phyloP scores from a whole-genome alignment of 2,113 vertebrate species.

The Sprattus sprattus region DNA sequence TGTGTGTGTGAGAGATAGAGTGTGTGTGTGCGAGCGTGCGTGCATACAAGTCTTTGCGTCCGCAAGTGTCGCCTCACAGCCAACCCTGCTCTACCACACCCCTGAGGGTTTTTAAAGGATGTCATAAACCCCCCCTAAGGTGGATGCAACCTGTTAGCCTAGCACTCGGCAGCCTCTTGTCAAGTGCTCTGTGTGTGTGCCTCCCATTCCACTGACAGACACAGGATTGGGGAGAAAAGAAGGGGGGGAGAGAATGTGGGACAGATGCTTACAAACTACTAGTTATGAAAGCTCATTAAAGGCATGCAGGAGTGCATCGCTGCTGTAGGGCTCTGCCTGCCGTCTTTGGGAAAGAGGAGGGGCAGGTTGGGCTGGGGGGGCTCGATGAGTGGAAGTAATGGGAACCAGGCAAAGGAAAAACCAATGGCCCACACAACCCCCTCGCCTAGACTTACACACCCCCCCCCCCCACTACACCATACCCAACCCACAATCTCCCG shows the following conservation, averaged over 20 bases:
- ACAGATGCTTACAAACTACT: conserved; percentile 52
- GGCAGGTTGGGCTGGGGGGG: background rate
- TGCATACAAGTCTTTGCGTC: background rate
- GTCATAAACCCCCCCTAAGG: conserved; percentile 38
- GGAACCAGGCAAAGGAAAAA: conserved; percentile 52
- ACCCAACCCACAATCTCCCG: conserved; percentile 14
- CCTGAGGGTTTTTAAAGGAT: conserved; percentile 34
- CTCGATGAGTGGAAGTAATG: conserved; percentile 43
- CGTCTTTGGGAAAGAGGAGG: conserved; percentile 33
- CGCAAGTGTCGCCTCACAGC: background rate
- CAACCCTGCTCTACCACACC: background rate
- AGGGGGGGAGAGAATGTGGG: conserved; percentile 29
- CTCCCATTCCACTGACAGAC: background rate
- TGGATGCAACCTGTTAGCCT: conserved; percentile 45
- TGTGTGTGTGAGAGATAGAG: background rate
- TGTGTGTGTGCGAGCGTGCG: background rate
- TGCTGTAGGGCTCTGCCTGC: conserved; percentile 40
- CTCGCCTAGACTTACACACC: conserved; percentile 21
- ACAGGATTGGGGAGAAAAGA: background rate
- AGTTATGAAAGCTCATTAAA: conserved; percentile 54
- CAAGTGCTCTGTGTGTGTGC: conserved; percentile 37
- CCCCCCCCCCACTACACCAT: conserved; percentile 5
- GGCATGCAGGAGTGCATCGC: conserved; percentile 36
- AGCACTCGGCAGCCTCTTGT: conserved; percentile 25
- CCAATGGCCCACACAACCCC: conserved; percentile 44